A percentile compares a stretch with the other conserved stretches of the same genome.
Conservation (phyloP, 2,797 vertebrate species). For the Notolabrus celidotus region DNA sequence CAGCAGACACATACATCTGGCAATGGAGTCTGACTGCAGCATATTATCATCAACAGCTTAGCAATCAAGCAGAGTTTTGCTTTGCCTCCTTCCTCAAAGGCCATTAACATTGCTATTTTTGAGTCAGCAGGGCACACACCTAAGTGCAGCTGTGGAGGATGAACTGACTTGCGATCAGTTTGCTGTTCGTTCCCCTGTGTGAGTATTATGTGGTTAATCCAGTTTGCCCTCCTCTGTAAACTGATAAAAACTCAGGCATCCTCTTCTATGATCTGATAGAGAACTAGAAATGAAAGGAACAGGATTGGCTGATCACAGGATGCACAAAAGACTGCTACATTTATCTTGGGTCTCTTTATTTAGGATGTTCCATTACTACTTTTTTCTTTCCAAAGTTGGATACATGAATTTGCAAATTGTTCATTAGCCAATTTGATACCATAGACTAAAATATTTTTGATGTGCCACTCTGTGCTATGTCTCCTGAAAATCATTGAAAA, state of each 20-base stretch:
- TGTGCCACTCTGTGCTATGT: no score
- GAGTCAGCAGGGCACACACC: conserved; percentile 40
- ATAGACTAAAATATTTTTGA: no score
- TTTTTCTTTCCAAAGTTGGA: no score
- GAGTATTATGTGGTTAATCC: conserved; percentile 55
- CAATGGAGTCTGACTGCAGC: conserved; percentile 25
- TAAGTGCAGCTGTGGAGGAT: conserved; percentile 40
- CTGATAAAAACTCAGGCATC: conserved; percentile 47
- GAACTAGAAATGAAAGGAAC: conserved; percentile 21
- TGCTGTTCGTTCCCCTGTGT: conserved; percentile 8
- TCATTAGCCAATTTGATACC: no score
- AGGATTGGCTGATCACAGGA: conserved; percentile 1
- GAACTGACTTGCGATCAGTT: conserved; percentile 42
- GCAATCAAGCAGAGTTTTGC: conserved; percentile 36
- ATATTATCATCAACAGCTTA: conserved; percentile 46
- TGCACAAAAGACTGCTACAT: not conserved
- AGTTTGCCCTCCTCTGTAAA: conserved; percentile 56
- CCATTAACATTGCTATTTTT: conserved; percentile 70
- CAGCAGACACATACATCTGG: conserved; percentile 30
- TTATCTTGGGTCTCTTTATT: not conserved
- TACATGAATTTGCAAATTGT: not conserved
- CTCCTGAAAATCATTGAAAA: no score
- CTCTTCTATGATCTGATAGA: conserved; percentile 51
- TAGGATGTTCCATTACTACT: not conserved
- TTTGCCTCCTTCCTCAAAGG: conserved; percentile 39